Percentiles rank a stretch among this genome's conserved stretches.
These are phyloP conservation scores for Steatocranus sp. DNA, from an alignment of 2,797 vertebrate genomes.

Conservation along the genomic window DNA sequence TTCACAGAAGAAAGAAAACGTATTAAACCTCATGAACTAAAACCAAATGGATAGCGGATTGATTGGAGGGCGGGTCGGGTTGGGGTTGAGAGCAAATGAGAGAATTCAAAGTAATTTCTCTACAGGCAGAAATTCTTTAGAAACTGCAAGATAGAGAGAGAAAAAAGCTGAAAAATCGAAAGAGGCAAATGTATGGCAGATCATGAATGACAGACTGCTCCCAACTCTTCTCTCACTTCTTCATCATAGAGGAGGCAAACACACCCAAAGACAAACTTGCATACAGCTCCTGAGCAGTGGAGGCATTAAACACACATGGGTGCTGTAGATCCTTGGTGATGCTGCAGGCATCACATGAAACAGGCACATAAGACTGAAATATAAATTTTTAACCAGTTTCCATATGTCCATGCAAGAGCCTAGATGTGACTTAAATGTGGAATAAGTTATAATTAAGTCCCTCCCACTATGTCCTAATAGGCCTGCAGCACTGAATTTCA, in stretches of 20 bases:
- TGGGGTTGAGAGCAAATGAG: neutral
- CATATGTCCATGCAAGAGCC: neutral
- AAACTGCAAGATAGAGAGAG: neutral
- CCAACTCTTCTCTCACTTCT: constrained; percentile 8
- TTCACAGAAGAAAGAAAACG: constrained; percentile 32
- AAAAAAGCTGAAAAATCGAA: neutral
- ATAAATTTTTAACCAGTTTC: neutral
- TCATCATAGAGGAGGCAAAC: constrained; percentile 1
- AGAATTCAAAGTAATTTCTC: constrained; percentile 5
- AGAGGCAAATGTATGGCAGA: constrained; percentile 12
- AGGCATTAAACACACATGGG: neutral
- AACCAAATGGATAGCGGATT: neutral
- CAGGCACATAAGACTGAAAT: neutral
- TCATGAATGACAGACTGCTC: constrained; percentile 47
- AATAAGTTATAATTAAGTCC: neutral
- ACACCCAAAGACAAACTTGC: neutral
- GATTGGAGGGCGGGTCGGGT: neutral
- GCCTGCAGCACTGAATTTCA: neutral
- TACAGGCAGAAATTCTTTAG: neutral
- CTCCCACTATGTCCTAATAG: neutral
- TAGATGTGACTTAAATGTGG: neutral
- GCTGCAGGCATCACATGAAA: neutral
- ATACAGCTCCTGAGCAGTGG: neutral
- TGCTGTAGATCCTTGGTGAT: neutral
- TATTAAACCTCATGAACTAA: neutral